Conservation (phyloP, 2,888 invertebrate species). For the Drosophila colorata region DNA sequence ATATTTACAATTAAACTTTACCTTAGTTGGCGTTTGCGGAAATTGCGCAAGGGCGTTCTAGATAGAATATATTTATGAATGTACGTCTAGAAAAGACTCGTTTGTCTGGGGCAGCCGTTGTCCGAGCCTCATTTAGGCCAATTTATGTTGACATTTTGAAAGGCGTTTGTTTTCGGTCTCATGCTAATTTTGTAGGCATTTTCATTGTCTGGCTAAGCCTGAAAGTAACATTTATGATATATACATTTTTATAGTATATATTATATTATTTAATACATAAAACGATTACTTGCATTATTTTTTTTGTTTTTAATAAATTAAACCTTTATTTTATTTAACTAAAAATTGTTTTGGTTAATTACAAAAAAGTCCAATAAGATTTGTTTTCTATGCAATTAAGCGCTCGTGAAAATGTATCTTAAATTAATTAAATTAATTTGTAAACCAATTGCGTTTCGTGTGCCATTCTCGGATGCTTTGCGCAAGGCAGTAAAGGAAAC, state of each 20-base stretch:
- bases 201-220: neutral
- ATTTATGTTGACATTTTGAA: slow-evolving; percentile 68
- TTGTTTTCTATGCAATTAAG: slow-evolving; percentile 26
- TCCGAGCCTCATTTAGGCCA: slow-evolving; percentile 27
- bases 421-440: slow-evolving; percentile 49
- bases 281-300: neutral
- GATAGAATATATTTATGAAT: slow-evolving; percentile 18
- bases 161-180: slow-evolving; percentile 27
- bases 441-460: slow-evolving; percentile 46
- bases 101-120: slow-evolving; percentile 17
- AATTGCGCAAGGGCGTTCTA: slow-evolving; percentile 70
- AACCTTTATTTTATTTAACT: slow-evolving; percentile 78
- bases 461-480: slow-evolving; percentile 39
- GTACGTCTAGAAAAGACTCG: slow-evolving; percentile 7
- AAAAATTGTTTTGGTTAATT: slow-evolving; percentile 70
- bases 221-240: too few relatives aligned
- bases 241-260: too few relatives aligned
- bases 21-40: slow-evolving; percentile 75
- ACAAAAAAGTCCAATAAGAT: slow-evolving; percentile 74
- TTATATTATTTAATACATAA: too few relatives aligned
- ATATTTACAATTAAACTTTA: slow-evolving; percentile 63
- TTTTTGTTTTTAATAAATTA: slow-evolving; percentile 72
- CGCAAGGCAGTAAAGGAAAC: slow-evolving; percentile 52
- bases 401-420: slow-evolving; percentile 48
- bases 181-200: neutral